phyloP scores from a whole-genome alignment of 2,888 invertebrate species.

The Pheosia gnoma region DNA sequence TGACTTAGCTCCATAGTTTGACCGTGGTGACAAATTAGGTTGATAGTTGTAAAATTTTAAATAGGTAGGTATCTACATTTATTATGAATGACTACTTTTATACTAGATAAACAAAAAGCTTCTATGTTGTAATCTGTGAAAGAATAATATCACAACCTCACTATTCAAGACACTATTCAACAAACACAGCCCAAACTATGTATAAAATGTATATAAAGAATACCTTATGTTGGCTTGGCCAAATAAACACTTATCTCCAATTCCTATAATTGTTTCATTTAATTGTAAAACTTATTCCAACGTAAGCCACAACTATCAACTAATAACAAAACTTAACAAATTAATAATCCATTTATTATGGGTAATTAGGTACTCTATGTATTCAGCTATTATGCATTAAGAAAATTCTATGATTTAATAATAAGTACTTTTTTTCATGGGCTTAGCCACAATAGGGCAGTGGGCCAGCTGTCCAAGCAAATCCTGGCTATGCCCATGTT shows the following conservation, averaged over 20 bases:
- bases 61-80: background rate
- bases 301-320: background rate
- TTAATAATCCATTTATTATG: background rate
- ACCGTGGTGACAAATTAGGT: too few relatives aligned
- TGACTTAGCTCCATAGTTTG: too few relatives aligned
- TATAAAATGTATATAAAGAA: slow-evolving; percentile 30
- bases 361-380: background rate
- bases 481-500: too few relatives aligned
- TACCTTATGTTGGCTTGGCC: slow-evolving; percentile 43
- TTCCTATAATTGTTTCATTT: slow-evolving; percentile 26
- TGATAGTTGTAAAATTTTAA: too few relatives aligned
- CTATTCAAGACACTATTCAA: slow-evolving; percentile 28
- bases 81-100: background rate
- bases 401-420: too few relatives aligned
- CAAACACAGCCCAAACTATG: slow-evolving; percentile 42
- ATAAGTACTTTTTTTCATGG: too few relatives aligned
- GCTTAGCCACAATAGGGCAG: too few relatives aligned
- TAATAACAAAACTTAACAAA: background rate
- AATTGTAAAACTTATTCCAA: background rate
- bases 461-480: too few relatives aligned
- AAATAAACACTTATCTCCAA: slow-evolving; percentile 44
- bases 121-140: slow-evolving; percentile 11
- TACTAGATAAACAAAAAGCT: background rate
- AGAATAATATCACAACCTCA: slow-evolving; percentile 42
- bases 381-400: too few relatives aligned